These are phyloP conservation scores for Galaxias olidus DNA, from an alignment of 2,797 vertebrate species.

Conservation along the genomic window DNA sequence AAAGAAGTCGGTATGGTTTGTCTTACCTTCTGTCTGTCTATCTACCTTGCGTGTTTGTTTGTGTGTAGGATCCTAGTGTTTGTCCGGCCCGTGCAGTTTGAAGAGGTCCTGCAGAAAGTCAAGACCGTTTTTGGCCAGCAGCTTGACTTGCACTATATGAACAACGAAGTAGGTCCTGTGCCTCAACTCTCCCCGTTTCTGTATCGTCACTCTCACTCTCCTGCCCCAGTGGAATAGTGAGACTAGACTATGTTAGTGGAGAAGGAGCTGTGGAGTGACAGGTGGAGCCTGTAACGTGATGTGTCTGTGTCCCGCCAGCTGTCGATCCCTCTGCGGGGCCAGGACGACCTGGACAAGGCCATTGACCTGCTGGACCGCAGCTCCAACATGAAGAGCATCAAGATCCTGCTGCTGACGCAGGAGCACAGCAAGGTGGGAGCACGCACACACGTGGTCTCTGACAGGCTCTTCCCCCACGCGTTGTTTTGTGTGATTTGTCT, in stretches of 20 bases:
- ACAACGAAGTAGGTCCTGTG: slow-evolving; percentile 85
- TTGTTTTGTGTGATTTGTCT: background rate
- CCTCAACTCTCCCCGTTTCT: background rate
- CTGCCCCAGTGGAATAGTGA: background rate
- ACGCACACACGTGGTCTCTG: slow-evolving; percentile 10
- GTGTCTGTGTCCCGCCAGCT: slow-evolving; percentile 70
- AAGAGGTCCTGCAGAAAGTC: slow-evolving; percentile 94
- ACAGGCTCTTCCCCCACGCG: background rate
- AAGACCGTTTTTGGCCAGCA: slow-evolving; percentile 90
- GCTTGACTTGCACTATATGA: slow-evolving; percentile 94
- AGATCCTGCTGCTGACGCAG: slow-evolving; percentile 88
- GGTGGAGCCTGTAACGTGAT: background rate
- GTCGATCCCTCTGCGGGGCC: slow-evolving; percentile 89
- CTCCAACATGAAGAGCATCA: slow-evolving; percentile 96
- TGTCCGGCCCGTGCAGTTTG: slow-evolving; percentile 88
- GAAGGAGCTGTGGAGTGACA: too few relatives aligned
- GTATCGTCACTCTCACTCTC: background rate
- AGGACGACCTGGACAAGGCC: slow-evolving; percentile 96
- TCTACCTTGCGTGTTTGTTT: slow-evolving; percentile 22
- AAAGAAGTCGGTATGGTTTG: background rate
- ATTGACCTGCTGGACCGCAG: slow-evolving; percentile 93
- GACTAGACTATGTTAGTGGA: too few relatives aligned
- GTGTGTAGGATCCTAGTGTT: slow-evolving; percentile 90
- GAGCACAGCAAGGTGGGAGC: slow-evolving; percentile 87
- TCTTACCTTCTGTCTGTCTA: slow-evolving; percentile 12